Percentiles rank a stretch among this genome's conserved stretches.
Evolutionary conservation across 2,888 invertebrate species (phyloP).

Genomic region (Fissipunctia ypsillon): DNA sequence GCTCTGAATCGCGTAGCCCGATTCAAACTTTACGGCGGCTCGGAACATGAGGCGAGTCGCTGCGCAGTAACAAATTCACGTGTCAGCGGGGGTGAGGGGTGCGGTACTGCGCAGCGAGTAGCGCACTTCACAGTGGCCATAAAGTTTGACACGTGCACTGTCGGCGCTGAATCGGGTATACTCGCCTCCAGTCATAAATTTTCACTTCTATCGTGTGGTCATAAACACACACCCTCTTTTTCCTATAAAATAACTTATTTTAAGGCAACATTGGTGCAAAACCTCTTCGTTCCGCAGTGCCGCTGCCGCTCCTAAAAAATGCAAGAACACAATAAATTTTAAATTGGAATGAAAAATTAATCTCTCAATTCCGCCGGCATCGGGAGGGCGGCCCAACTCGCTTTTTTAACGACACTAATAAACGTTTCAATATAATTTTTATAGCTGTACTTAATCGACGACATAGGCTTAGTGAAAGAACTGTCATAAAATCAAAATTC

Average conservation of each 20-base stretch:
- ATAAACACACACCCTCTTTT: neutral
- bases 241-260: neutral
- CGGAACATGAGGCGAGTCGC: too few relatives aligned
- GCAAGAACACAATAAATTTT: conserved; percentile 28
- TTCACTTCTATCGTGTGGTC: neutral
- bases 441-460: conserved; percentile 51
- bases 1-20: too few relatives aligned
- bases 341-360: conserved; percentile 54
- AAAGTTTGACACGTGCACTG: too few relatives aligned
- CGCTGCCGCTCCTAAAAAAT: conserved; percentile 15
- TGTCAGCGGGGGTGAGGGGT: too few relatives aligned
- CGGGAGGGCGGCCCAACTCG: neutral
- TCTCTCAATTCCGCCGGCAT: conserved; percentile 27
- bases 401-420: conserved; percentile 54
- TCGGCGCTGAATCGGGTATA: neutral
- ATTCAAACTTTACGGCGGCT: too few relatives aligned
- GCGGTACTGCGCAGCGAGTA: too few relatives aligned
- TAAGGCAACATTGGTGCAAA: neutral
- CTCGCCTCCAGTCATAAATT: neutral
- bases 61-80: too few relatives aligned
- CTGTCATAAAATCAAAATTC: conserved; percentile 15
- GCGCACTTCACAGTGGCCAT: too few relatives aligned
- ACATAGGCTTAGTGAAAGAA: conserved; percentile 30
- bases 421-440: conserved; percentile 57
- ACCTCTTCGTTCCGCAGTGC: neutral